Percentiles rank a stretch among this genome's conserved stretches.
These are phyloP conservation scores for Proales similis DNA, from an alignment of 1,140 invertebrate genomes.

Conservation along the genomic window DNA sequence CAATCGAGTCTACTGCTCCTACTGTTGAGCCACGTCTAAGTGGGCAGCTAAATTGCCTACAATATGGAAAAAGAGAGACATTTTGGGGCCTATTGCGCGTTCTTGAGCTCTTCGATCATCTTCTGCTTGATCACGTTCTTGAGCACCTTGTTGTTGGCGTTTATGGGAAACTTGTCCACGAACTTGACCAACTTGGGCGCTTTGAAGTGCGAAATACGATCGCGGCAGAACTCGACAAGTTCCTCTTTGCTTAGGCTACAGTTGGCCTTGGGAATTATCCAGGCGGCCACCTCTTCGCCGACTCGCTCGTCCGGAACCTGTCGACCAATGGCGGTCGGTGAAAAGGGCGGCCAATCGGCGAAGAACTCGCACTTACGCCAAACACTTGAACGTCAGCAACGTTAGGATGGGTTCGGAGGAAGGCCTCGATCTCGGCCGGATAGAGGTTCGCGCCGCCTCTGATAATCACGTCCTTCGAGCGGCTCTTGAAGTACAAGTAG, in stretches of 20 bases:
- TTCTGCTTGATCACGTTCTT: conserved; percentile 61
- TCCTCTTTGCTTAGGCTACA: conserved; percentile 54
- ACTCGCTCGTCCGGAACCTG: conserved; percentile 66
- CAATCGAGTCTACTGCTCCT: too few relatives aligned
- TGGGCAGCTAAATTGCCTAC: too few relatives aligned
- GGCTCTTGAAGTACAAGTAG: conserved; percentile 69
- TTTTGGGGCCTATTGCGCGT: too few relatives aligned
- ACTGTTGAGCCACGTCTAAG: too few relatives aligned
- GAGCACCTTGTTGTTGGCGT: conserved; percentile 73
- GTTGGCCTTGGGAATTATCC: conserved; percentile 59
- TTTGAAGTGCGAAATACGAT: conserved; percentile 71
- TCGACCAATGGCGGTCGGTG: too few relatives aligned
- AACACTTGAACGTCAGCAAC: conserved; percentile 33
- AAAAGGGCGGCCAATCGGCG: too few relatives aligned
- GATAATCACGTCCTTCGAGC: conserved; percentile 82
- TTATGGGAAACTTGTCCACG: conserved; percentile 69
- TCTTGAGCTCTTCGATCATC: not conserved
- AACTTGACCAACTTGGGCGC: conserved; percentile 68
- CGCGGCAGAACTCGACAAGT: conserved; percentile 63
- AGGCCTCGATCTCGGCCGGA: conserved; percentile 62
- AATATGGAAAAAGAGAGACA: too few relatives aligned
- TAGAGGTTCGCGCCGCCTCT: conserved; percentile 82
- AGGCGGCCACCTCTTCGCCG: conserved; percentile 77
- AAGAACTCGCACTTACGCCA: too few relatives aligned
- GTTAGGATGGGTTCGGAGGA: conserved; percentile 13